These are phyloP conservation scores for Tragelaphus scriptus DNA, from an alignment of 2,113 vertebrate genomes.

Conservation along the genomic window DNA sequence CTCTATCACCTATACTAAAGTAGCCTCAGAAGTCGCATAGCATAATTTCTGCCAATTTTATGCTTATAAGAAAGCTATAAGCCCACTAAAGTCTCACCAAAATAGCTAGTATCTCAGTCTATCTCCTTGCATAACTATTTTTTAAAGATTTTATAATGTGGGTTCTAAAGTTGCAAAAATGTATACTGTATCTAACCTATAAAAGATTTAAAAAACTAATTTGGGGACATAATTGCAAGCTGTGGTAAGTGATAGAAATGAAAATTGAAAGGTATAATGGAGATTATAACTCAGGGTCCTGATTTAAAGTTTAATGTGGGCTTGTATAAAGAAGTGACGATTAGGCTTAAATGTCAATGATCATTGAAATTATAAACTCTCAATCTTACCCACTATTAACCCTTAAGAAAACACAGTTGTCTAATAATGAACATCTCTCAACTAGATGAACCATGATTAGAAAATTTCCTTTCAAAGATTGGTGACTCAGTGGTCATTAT, in stretches of 20 bases:
- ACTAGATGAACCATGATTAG: background rate
- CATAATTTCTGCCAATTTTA: background rate
- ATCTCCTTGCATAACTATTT: background rate
- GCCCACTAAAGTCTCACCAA: background rate
- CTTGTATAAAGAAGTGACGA: background rate
- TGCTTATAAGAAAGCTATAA: background rate
- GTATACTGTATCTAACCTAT: background rate
- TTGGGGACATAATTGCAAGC: background rate
- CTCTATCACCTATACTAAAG: background rate
- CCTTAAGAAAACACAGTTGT: background rate
- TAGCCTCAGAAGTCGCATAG: background rate
- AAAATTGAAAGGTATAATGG: background rate
- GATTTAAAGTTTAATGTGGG: background rate
- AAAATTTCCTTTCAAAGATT: background rate
- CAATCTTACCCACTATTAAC: background rate
- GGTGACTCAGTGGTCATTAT: background rate
- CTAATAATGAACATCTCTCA: background rate
- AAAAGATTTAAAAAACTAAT: background rate
- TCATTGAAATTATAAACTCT: background rate
- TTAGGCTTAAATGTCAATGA: background rate
- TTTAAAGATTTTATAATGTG: rapidly evolving
- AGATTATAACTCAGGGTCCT: background rate
- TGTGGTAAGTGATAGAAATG: background rate
- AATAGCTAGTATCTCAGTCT: background rate
- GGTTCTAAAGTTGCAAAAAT: background rate